Base-by-base conservation (phyloP, 2,888 invertebrate species). In the Diabrotica balteata region DNA sequence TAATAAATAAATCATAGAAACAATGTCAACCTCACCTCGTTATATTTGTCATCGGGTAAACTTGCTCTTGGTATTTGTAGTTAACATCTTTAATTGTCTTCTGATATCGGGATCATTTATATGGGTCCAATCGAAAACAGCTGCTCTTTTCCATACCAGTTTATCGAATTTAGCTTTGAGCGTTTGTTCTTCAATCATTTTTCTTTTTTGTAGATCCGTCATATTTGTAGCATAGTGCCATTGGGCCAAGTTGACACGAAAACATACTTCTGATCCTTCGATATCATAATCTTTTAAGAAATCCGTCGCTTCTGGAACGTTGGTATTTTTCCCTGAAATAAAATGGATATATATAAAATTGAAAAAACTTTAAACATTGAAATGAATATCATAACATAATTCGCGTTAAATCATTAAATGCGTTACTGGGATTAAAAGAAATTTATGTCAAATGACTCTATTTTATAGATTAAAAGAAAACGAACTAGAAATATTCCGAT, bases 221-320 rank as follows among this genome's bases (percentile, higher is more conserved):
- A 92, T 90, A 81, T 93, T 93, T 7, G 92, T 93, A 7, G 91
- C 90, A 79, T 90, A 93, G 65, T 88, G 87, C 93, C 93, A 93
- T 78, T 92, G 91, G 0, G 91, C 88, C 73, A 88, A 88, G 59
- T 88, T 90, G 3, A 92, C 90, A 71, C 89, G 86, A 81, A 90
- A 91, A 78, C 93, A 93, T 87, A 91, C 90, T 55, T 87, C 87
- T 0, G 91, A 88, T 0, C 91, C 92, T 81, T 92, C 92, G 32
- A 87, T 85, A 77, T 93, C 91, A 75, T 90, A 92, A 80, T 92
- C 91, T 6, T 89, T 84, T 0, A 93, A 86, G 78, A 92, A 93
- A 79, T 90, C 90, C 22, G 89, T 83, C 0, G 91, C 91, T 76
- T 92, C 92, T 1, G 87, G 89, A 9, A 89, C 83, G 76, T 91